Evolutionary conservation across 2,113 vertebrate species (phyloP).

Genomic region (Enhydra lutris): DNA sequence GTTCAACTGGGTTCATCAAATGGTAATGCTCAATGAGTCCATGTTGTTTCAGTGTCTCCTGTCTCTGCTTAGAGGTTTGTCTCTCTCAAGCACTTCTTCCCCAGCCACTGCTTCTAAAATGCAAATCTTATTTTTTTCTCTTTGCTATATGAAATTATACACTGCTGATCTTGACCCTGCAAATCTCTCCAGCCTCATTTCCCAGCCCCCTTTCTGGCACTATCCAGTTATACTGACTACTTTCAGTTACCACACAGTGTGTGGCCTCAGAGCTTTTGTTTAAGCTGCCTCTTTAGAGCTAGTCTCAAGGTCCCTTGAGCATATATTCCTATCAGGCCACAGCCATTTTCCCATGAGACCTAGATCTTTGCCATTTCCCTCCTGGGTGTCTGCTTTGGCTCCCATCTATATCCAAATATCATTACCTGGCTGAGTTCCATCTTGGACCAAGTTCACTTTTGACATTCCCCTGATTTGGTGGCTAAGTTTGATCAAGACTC

Average conservation of each 20-base stretch:
- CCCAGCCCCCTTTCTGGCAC: not conserved
- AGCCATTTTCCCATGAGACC: not conserved
- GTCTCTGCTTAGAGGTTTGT: not conserved
- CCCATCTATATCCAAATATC: not conserved
- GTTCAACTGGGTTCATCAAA: not conserved
- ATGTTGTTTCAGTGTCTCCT: not conserved
- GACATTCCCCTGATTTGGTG: not conserved
- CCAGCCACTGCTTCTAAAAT: not conserved
- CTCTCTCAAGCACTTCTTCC: not conserved
- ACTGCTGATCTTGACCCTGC: not conserved
- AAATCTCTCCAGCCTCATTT: not conserved
- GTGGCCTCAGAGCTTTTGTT: not conserved
- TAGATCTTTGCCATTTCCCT: not conserved
- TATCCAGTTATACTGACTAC: not conserved
- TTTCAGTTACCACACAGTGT: accelerated
- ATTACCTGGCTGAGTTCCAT: not conserved
- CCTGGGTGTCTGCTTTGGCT: not conserved
- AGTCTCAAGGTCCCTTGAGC: not conserved
- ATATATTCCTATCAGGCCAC: too few species aligned
- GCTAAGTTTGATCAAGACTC: not conserved
- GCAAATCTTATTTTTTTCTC: not conserved
- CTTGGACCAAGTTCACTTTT: not conserved
- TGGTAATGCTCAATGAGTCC: not conserved
- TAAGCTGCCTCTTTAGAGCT: not conserved
- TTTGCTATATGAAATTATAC: not conserved